phyloP scores from a whole-genome alignment of 2,113 vertebrate genomes.

The Falcunculus frontatus region DNA sequence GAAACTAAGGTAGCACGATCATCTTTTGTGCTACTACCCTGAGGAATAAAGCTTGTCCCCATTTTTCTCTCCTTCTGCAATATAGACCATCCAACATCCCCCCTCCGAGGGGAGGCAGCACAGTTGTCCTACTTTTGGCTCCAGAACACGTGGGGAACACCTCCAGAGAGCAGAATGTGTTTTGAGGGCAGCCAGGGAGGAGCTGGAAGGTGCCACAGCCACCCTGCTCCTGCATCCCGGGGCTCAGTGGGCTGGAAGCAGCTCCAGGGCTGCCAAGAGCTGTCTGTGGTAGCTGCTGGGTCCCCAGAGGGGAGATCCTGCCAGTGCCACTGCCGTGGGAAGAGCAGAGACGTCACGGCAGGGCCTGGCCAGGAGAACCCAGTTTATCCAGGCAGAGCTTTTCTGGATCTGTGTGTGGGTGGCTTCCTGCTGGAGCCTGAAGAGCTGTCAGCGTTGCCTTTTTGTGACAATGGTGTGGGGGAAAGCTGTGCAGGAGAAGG shows the following conservation, averaged over 20 bases:
- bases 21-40: neutral
- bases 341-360: fast-evolving
- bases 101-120: fast-evolving
- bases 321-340: neutral
- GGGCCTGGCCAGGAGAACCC: neutral
- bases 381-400: neutral
- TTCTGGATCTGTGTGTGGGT: neutral
- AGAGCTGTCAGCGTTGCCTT: neutral
- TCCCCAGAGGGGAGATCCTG: neutral
- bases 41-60: neutral
- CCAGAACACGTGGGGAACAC: fast-evolving
- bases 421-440: conserved; percentile 17
- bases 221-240: neutral
- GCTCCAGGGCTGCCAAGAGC: fast-evolving
- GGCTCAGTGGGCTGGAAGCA: neutral
- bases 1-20: neutral
- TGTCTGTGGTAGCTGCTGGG: neutral
- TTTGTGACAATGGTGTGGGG: conserved; percentile 20
- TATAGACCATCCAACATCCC: fast-evolving
- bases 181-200: neutral
- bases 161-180: neutral
- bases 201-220: neutral
- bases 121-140: neutral
- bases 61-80: neutral
- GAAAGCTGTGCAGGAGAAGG: neutral